Percentiles rank a stretch among this genome's conserved stretches.
Evolutionary conservation across 2,797 vertebrate species (phyloP).

Genomic region (Oreonectes daqikongensis): DNA sequence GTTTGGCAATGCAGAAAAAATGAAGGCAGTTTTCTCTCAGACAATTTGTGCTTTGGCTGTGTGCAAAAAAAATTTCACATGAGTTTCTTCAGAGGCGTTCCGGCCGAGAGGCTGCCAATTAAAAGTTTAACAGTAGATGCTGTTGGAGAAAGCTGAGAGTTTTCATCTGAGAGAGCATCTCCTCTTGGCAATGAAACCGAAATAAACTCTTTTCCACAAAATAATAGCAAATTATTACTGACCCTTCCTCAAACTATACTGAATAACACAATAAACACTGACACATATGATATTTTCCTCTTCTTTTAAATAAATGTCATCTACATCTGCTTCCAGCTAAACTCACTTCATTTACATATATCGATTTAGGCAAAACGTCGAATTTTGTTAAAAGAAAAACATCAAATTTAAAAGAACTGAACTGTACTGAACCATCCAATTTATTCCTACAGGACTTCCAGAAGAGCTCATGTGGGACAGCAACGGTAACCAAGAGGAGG

Average conservation of each 20-base stretch:
- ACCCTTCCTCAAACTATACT: background rate
- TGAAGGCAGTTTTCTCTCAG: constrained; percentile 26
- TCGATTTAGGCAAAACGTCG: too few species aligned
- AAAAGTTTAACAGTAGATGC: constrained; percentile 7
- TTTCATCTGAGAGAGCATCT: constrained; percentile 20
- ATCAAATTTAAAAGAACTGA: too few species aligned
- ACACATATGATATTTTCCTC: background rate
- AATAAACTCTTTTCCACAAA: background rate
- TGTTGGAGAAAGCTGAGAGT: constrained; percentile 11
- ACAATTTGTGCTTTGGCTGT: constrained; percentile 61
- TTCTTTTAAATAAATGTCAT: background rate
- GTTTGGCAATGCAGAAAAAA: constrained; percentile 44
- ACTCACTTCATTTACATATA: too few species aligned
- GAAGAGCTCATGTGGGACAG: background rate
- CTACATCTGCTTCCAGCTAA: too few species aligned
- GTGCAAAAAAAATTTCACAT: constrained; percentile 48
- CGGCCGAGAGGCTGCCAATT: constrained; percentile 13
- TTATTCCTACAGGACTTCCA: too few species aligned
- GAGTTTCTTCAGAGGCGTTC: constrained; percentile 26
- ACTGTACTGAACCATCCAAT: background rate
- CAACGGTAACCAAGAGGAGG: background rate
- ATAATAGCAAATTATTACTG: background rate
- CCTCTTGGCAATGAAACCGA: constrained; percentile 21
- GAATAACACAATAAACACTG: background rate
- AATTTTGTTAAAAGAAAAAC: too few species aligned